These are phyloP conservation scores for Athetis lepigone DNA, from an alignment of 2,888 invertebrate genomes.

Conservation along the genomic window DNA sequence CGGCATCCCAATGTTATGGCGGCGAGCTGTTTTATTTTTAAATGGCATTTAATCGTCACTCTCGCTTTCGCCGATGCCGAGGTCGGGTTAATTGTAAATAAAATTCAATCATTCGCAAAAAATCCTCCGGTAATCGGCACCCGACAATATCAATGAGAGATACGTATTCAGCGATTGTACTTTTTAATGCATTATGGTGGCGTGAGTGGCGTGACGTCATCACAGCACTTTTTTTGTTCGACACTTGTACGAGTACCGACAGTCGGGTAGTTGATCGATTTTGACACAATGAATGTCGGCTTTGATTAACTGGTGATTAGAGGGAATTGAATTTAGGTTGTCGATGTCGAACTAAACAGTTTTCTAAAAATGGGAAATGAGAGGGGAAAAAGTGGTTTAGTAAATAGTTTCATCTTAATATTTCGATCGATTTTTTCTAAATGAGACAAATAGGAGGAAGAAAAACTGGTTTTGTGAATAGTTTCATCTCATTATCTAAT, in stretches of 20 bases:
- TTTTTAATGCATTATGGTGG: conserved; percentile 68
- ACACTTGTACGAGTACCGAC: conserved; percentile 45
- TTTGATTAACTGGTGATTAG: conserved; percentile 36
- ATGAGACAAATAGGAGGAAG: neutral
- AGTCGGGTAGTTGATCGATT: conserved; percentile 36
- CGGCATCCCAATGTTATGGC: conserved; percentile 79
- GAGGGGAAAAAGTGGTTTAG: conserved; percentile 1
- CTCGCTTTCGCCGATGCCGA: conserved; percentile 84
- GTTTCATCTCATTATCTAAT: neutral
- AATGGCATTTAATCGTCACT: conserved; percentile 90
- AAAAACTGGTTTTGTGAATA: conserved; percentile 5
- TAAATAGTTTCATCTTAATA: neutral
- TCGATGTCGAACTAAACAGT: neutral
- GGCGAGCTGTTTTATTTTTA: conserved; percentile 88
- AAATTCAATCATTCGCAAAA: conserved; percentile 90
- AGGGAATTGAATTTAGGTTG: conserved; percentile 2
- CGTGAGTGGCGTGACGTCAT: conserved; percentile 65
- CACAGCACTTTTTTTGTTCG: conserved; percentile 57
- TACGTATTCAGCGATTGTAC: conserved; percentile 72
- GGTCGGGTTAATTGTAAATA: conserved; percentile 90
- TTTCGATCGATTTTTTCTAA: neutral
- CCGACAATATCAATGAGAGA: conserved; percentile 86
- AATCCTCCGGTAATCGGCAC: conserved; percentile 85
- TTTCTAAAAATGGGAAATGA: neutral
- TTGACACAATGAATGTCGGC: conserved; percentile 45